Base-by-base conservation (phyloP, 92 coral and sea anemone genomes). In the Siderastrea siderea region DNA sequence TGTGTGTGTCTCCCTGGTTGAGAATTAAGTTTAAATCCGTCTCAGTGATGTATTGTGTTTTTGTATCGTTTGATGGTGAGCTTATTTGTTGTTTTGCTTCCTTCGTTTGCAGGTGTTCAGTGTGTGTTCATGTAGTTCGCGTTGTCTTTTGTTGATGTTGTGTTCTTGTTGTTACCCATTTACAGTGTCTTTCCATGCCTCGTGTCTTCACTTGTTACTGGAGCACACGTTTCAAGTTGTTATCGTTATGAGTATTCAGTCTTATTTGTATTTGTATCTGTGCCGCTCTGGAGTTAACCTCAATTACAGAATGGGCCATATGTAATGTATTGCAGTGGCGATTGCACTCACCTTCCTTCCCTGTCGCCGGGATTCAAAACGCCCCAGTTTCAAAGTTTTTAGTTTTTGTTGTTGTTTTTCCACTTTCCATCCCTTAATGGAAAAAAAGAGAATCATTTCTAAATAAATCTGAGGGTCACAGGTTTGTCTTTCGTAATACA, bases 41-140 rank as follows among this genome's bases (percentile, higher is more conserved):
- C 19, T 68, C 47, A 60, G 6, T 67, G 8, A 5, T 78, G 66
- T 78, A 45, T 79, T 13, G 83, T 49, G 54, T 74, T 66, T 44
- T 72, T 72, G 74, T 81, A 3, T 87, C 71, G 50, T 38, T 12
- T 52, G 45, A 45, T 16, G 47, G 59, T 80, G 6, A 52, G n/a
- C 78, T 87, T 19, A 48, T 45, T 66, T 80, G 61, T 26, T 65
- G 54, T 71, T 66, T 80, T 50, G 2, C 53, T 74, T 47, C 53
- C 61, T 80, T 80, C 47, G 75, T 80, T 65, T 68, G 48, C 84
- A 80, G 84, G 66, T 80, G 84, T 52, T 12, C 52, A 8, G 54
- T 79, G 49, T 61, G 74, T 19, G 2, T 80, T 8, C 79, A 55
- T 79, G 77, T 62, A 44, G 43, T 51, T 59, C 47, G 51, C 6